These are phyloP conservation scores for Syngnathus acus DNA, from an alignment of 2,797 vertebrate species.

Conservation along the genomic window DNA sequence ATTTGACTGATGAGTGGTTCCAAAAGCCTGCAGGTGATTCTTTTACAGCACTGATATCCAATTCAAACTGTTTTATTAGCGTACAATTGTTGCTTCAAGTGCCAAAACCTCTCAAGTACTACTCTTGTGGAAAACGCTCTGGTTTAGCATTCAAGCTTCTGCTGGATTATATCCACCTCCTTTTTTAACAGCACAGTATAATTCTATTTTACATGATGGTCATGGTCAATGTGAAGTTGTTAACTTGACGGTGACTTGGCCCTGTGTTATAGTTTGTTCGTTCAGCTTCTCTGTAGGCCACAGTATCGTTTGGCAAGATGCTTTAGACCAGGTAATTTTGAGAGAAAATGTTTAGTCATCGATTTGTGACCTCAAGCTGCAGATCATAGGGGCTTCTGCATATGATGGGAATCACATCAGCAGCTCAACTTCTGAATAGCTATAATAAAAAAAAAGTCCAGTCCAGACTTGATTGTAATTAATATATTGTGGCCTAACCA, in stretches of 20 bases:
- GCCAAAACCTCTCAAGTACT: slow-evolving; percentile 55
- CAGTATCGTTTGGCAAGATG: neutral
- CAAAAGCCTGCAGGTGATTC: slow-evolving; percentile 69
- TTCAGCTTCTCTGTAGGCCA: neutral
- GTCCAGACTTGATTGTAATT: too few species aligned
- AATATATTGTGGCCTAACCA: too few species aligned
- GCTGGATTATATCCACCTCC: slow-evolving; percentile 24
- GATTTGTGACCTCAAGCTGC: neutral
- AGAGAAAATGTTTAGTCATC: neutral
- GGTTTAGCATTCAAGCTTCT: slow-evolving; percentile 46
- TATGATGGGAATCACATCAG: too few species aligned
- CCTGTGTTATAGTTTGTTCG: neutral
- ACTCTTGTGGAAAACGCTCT: slow-evolving; percentile 51
- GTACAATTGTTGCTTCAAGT: slow-evolving; percentile 51
- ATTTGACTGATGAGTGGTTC: slow-evolving; percentile 60
- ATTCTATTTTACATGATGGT: neutral
- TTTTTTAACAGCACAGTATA: neutral
- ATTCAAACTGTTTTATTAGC: slow-evolving; percentile 62
- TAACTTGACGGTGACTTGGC: neutral
- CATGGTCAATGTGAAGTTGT: neutral
- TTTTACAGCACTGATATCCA: slow-evolving; percentile 58
- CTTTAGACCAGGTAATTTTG: neutral
- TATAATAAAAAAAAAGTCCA: too few species aligned
- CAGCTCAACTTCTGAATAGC: too few species aligned
- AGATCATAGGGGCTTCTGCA: too few species aligned